Evolutionary conservation across 2,797 vertebrate species (phyloP), one percentile per base, ranked within the genome.

Genomic region (Pagetopsis macropterus): DNA sequence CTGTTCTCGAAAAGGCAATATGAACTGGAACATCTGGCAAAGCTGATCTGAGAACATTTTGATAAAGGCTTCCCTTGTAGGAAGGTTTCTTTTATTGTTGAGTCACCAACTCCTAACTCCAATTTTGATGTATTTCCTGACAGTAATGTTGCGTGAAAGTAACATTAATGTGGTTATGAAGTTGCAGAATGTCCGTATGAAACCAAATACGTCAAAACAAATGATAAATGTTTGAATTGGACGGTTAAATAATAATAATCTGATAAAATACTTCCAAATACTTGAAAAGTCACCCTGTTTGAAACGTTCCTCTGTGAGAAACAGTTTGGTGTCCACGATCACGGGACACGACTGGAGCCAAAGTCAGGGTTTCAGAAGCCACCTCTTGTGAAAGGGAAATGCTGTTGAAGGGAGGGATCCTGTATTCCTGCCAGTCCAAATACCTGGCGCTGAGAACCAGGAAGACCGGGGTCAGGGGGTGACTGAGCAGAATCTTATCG

Each of bases 391-490:
- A 78, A 87, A 83, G 79, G 90, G 90, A 91, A 92, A 92, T 91
- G 78, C 88, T 88, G 79, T 21, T 81, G 72, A 83, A 90, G 92
- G 92, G 92, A 88, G 90, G 87, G 81, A 85, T 88, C 85, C 57
- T 49, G 58, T 78, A 69, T 84, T 82, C 64, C 82, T 91, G 91
- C 92, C 92, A 92, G 90, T 88, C 81, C 61, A 92, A 94, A 94
- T 88, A 93, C 92, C 91, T 93, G 90, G 27, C 12, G 77, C 89
- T 93, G 93, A 91, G 90, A 92, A 92, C 80, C 87, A 94, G 92
- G 91, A 93, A 92, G 88, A 69, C 17, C 21, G 7, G 64, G 91
- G 89, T 91, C 87, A 13, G 68, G 84, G 91, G 92, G 90, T 93
- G 88, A 90, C 72, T 3, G 50, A 83, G 87, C 89, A 92, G 87